phyloP scores from a whole-genome alignment of 2,888 invertebrate genomes.

The Cantharis nigra region DNA sequence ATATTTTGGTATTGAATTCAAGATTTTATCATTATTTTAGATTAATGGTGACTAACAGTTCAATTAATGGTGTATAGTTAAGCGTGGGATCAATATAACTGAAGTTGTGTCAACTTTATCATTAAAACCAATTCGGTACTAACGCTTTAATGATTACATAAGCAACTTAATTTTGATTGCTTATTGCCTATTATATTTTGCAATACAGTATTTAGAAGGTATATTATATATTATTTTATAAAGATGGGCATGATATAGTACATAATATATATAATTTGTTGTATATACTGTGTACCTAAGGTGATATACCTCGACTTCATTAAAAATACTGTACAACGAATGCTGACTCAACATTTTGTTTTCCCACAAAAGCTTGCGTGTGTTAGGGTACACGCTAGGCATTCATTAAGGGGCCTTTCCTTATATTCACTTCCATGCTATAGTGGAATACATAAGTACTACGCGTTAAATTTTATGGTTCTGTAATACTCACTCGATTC shows the following conservation, averaged over 20 bases:
- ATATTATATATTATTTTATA: background rate
- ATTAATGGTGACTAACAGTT: background rate
- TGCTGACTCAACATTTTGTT: constrained; percentile 25
- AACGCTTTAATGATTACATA: background rate
- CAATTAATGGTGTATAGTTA: background rate
- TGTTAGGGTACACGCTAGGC: constrained; percentile 29
- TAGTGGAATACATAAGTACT: constrained; percentile 4
- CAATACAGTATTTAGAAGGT: background rate
- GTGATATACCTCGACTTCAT: background rate
- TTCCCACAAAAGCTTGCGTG: constrained; percentile 27
- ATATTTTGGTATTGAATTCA: background rate
- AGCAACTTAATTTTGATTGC: background rate
- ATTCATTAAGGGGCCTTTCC: constrained; percentile 33
- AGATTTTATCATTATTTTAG: background rate
- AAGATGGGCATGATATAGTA: background rate
- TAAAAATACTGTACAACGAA: background rate
- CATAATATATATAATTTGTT: background rate
- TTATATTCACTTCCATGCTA: constrained; percentile 16
- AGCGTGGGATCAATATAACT: background rate
- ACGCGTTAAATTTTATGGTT: constrained; percentile 6
- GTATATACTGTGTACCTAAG: background rate
- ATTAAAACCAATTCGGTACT: background rate
- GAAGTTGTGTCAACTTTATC: background rate
- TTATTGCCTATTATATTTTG: background rate
- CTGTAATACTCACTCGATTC: constrained; percentile 38